Evolutionary conservation across 2,113 vertebrate species (phyloP), one percentile per base, ranked within the genome.

Genomic region (Barnardius zonarius): DNA sequence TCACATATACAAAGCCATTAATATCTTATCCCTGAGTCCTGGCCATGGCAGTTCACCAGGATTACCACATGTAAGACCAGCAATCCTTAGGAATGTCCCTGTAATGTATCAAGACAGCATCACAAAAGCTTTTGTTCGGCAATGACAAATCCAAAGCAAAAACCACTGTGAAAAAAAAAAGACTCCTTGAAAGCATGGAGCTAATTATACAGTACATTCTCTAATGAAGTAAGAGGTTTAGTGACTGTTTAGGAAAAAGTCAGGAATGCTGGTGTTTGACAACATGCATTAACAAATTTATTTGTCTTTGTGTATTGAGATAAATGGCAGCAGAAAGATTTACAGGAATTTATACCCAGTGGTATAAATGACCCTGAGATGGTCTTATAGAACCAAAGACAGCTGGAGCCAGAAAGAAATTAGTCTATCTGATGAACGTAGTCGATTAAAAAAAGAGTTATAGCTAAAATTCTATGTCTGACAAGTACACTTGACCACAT

Each of bases 181-280:
- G 3, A 4, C 13, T 51, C 39, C 20, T 46, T 1, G 0, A n/a
- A 77, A 55, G 4, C 25, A 44, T 30, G 15, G 24, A 28, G 5
- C 28, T 51, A 39, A 48, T 55, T 33, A 54, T 24, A 37, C 6
- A 41, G 4, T 24, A 33, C 8, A 15, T 69, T 48, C 43, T 28
- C 30, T 84, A 33, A 25, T 67, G 67, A 54, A 31, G 16, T 28
- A 78, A 87, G 44, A 43, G 28, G 24, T 75, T 55, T 79, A 68
- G 33, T 35, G n/a, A 31, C n/a, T 81, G 13, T 59, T 86, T 88
- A 66, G 57, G 22, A 81, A 69, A 18, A 74, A 82, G 39, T 51
- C 16, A 46, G 15, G 31, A 31, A 55, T 33, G n/a, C 2, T 28
- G 82, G 3, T 17, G 4, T 22, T 75, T 84, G 57, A 78, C 59